Percentiles rank a stretch among this genome's conserved stretches.
Conservation (phyloP, 2,113 vertebrate species). For the Ptilorrhoa leucosticta region DNA sequence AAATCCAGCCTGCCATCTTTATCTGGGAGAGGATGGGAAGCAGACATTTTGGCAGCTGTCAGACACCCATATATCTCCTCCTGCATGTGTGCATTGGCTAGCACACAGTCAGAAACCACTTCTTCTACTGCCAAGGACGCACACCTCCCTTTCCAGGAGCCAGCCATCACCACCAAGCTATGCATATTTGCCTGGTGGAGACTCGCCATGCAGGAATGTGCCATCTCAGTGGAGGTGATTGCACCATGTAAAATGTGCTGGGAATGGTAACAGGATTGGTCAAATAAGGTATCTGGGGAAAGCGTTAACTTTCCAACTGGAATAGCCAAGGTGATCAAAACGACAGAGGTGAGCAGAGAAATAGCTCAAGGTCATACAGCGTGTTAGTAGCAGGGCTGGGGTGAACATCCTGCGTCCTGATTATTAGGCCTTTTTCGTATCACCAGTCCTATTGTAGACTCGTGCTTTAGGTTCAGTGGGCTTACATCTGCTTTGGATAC, state of each 20-base stretch:
- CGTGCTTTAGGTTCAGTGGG: neutral
- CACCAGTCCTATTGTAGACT: neutral
- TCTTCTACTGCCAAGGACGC: neutral
- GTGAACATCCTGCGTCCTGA: neutral
- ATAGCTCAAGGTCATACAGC: neutral
- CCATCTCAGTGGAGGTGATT: neutral
- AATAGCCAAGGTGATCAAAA: neutral
- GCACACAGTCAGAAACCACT: neutral
- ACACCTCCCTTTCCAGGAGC: neutral
- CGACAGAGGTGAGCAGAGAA: neutral
- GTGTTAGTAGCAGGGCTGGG: neutral
- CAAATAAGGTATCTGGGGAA: neutral
- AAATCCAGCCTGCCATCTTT: neutral
- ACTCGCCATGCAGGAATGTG: neutral
- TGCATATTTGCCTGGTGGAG: fast-evolving
- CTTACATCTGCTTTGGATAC: neutral
- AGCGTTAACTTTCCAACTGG: neutral
- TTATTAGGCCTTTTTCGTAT: neutral
- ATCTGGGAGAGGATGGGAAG: neutral
- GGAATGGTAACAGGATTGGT: neutral
- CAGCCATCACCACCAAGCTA: neutral
- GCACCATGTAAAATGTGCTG: neutral
- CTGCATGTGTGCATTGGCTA: neutral
- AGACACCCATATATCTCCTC: neutral
- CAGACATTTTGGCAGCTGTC: neutral